Evolutionary conservation across 2,888 invertebrate species (phyloP).

Genomic region (Cosmia trapezina): DNA sequence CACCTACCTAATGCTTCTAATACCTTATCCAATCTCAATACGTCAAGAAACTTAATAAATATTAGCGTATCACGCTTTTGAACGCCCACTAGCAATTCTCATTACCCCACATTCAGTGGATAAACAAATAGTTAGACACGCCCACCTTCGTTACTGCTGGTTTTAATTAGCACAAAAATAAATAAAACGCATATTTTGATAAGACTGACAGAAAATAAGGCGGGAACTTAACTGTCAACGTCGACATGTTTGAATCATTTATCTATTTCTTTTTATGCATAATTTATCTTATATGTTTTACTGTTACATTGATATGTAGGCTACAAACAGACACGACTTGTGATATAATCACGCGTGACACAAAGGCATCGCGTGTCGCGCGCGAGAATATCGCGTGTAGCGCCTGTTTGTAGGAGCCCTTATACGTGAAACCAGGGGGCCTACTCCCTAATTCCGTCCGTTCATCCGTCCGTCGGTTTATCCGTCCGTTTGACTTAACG

Average conservation of each 20-base stretch:
- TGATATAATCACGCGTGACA: too few relatives aligned
- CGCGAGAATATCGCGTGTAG: too few relatives aligned
- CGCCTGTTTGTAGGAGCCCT: too few relatives aligned
- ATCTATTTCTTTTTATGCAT: constrained; percentile 27
- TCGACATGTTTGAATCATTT: constrained; percentile 24
- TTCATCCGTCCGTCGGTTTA: too few relatives aligned
- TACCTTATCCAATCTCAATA: constrained; percentile 11
- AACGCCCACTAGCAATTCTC: constrained; percentile 50
- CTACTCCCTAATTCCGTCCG: too few relatives aligned
- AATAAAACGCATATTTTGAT: constrained; percentile 52
- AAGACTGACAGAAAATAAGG: constrained; percentile 47
- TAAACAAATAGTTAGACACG: constrained; percentile 50
- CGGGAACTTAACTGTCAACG: constrained; percentile 31
- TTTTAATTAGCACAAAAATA: constrained; percentile 60
- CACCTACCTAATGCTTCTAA: constrained; percentile 12
- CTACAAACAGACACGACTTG: too few relatives aligned
- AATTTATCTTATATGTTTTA: constrained; percentile 5
- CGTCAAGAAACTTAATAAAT: constrained; percentile 33
- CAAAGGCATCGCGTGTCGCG: too few relatives aligned
- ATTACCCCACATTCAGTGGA: constrained; percentile 51
- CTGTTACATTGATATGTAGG: constrained; percentile 3
- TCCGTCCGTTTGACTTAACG: too few relatives aligned
- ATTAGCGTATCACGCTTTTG: constrained; percentile 32
- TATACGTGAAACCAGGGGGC: neutral
- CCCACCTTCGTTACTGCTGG: constrained; percentile 43